Evolutionary conservation across 1,140 invertebrate species (phyloP), one percentile per base, ranked within the genome.

Genomic region (Brachionus plicatilis): DNA sequence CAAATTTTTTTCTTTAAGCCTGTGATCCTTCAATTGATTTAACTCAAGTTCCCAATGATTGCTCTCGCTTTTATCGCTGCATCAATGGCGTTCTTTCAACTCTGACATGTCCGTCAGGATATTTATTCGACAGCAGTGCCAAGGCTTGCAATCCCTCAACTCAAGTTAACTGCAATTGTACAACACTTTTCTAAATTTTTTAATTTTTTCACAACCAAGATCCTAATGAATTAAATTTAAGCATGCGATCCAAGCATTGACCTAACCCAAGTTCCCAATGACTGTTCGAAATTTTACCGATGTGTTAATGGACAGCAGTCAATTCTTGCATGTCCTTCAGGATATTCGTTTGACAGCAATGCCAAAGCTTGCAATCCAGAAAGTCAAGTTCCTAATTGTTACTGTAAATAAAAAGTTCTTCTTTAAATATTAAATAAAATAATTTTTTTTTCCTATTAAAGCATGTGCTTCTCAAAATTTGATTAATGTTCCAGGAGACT

Each of bases 271-370:
- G 76, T 80, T 56, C 20, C 76, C 8, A 24, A 24, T 53, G 45
- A 80, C 53, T 80, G 76, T 65, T 37, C 76, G 0, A 33, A 80
- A 56, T 80, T 80, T 65, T 80, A 80, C 29, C 29, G 76, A 9
- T 80, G 56, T 37, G 7, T 56, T 12, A 33, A 80, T 80, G 56
- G 76, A 14, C n/a, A 37, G 24, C 76, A 72, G 43, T 17, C 33
- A 9, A 72, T 43, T 72, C 41, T 72, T 3, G n/a, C 76, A 11
- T 80, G 76, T 65, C 50, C 50, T n/a, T 29, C 43, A 14, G 76
- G 76, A 11, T 60, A 56, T 24, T 33, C 56, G 8, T 80, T 80
- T 20, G 76, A 80, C 29, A 29, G 11, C 29, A 53, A 17, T 65
- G 9, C 17, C 14, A 72, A 72, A 72, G 12, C 68, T n/a, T 72